Base-by-base conservation (phyloP, 2,113 vertebrate genomes). In the Psammodynastes pulverulentus region DNA sequence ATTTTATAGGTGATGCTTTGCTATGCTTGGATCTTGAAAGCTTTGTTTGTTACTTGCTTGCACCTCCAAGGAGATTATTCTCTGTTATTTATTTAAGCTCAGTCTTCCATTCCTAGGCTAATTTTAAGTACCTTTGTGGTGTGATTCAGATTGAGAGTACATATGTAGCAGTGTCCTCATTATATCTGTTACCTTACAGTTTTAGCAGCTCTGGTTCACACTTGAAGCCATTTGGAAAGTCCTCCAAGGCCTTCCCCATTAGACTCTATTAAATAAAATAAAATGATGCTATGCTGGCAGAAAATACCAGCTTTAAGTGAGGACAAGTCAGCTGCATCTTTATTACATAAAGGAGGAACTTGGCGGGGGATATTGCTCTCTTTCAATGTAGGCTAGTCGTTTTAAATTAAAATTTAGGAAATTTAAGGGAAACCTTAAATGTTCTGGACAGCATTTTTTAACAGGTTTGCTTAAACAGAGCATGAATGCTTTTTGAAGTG, bases 201-300 rank as follows among this genome's bases (percentile, higher is more conserved):
- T 96, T 88, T 84, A 91, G 86, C 86, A 86, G 72, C 89, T 91
- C 90, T 91, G 86, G 34, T 89, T 96, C 93, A 96, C 94, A 94
- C 91, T 95, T 95, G 67, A 96, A 95, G 92, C 95, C 90, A 93
- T 95, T 94, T 95, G 93, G 93, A 21, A 94, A 95, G 85, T 94
- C 87, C 62, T 95, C 91, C 91, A 87, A 56, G 91, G 29, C 2
- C 92, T 92, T 94, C 51, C 89, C 89, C 95, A 94, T 97, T 96
- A 96, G 92, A 93, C 91, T 95, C 94, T 94, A 45, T 95, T 95
- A 53, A 96, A 93, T 96, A 93, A 95, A 95, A 95, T 92, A 92
- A 8, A 84, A 90, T 39, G 58, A 89, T 94, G 91, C 94, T 93
- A 95, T 93, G 92, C 91, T 95, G 88, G 94, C 92, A 86, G 92